phyloP scores from a whole-genome alignment of 2,113 vertebrate species.

The Apus apus region DNA sequence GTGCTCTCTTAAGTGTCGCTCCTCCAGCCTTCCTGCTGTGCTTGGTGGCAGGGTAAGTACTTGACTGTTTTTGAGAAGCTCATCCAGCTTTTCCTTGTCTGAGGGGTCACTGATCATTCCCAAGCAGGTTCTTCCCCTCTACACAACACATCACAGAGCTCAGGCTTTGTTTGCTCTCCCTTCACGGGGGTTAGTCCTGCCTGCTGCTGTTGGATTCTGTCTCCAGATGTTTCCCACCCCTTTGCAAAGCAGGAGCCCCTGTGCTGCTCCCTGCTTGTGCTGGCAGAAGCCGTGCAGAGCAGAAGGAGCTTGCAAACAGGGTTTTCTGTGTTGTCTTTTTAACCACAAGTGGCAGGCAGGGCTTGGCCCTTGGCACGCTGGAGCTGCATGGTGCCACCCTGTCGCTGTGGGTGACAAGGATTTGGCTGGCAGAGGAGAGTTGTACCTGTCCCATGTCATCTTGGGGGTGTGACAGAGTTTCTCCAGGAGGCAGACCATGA shows the following conservation, averaged over 20 bases:
- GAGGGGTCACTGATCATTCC: background rate
- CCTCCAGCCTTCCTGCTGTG: background rate
- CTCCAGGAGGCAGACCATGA: background rate
- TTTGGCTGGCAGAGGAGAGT: background rate
- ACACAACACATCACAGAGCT: background rate
- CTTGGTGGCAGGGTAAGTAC: accelerated
- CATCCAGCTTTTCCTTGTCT: background rate
- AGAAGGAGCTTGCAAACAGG: background rate
- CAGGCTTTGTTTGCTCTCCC: background rate
- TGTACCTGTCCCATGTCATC: background rate
- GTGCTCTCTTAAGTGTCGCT: background rate
- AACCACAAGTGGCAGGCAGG: background rate
- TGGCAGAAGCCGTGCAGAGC: background rate
- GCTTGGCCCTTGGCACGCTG: background rate
- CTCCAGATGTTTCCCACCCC: background rate
- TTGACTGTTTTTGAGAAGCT: background rate
- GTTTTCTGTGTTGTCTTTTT: background rate
- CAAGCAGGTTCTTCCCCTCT: background rate
- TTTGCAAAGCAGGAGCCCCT: background rate
- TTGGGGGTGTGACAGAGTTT: background rate
- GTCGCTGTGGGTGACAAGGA: background rate
- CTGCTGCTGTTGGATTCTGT: background rate
- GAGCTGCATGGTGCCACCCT: accelerated
- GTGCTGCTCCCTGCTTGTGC: background rate
- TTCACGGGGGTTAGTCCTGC: accelerated